A percentile compares a stretch with the other conserved stretches of the same genome.
Evolutionary conservation across 2,113 vertebrate genomes (phyloP).

Genomic region (Leucosticte australis): DNA sequence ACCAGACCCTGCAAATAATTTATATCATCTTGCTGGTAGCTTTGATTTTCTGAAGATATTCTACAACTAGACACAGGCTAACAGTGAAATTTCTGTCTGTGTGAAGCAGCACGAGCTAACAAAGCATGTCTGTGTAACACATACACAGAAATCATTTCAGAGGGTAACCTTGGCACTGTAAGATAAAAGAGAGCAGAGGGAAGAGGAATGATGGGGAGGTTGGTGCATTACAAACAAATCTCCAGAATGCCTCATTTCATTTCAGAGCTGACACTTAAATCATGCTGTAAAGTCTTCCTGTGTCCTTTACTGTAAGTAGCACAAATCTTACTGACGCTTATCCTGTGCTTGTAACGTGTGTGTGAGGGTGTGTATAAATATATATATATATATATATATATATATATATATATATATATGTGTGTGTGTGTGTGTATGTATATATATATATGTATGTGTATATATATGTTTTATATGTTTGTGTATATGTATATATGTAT

Average conservation of each 20-base stretch:
- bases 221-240: neutral
- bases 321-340: neutral
- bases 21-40: neutral
- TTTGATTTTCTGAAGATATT: neutral
- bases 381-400: neutral
- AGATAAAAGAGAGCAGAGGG: neutral
- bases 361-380: rapidly evolving
- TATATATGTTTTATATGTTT: too few species aligned
- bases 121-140: neutral
- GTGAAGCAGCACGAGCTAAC: neutral
- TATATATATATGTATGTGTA: too few species aligned
- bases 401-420: neutral
- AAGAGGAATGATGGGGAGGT: neutral
- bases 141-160: neutral
- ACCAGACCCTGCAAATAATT: constrained; percentile 14
- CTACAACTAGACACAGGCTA: neutral
- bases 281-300: neutral
- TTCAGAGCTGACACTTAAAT: neutral
- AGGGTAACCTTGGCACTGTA: neutral
- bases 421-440: rapidly evolving
- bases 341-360: neutral
- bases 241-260: neutral
- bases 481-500: neutral
- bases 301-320: neutral
- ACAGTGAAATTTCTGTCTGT: neutral